These are phyloP conservation scores for Drosophila elegans DNA, from an alignment of 1,140 invertebrate genomes.

Conservation along the genomic window DNA sequence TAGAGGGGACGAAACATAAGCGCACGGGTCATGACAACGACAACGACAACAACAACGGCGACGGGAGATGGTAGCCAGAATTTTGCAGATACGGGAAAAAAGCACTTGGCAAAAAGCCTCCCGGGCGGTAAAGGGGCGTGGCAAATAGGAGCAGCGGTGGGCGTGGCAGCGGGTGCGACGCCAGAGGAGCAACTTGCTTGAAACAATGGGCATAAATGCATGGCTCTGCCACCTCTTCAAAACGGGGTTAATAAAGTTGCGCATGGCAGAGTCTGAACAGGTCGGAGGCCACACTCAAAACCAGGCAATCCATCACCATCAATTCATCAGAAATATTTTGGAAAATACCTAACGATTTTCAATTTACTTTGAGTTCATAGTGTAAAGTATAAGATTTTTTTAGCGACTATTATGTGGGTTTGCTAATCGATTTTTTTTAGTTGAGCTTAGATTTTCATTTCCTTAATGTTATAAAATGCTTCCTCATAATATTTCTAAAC, in stretches of 20 bases:
- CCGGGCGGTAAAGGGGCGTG: neutral
- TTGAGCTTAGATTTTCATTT: too few relatives aligned
- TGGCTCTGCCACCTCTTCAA: slow-evolving; percentile 37
- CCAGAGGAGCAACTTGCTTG: slow-evolving; percentile 19
- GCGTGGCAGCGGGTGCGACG: slow-evolving; percentile 14
- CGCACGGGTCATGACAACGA: slow-evolving; percentile 40
- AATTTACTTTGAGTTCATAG: too few relatives aligned
- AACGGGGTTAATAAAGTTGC: slow-evolving; percentile 80
- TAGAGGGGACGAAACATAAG: slow-evolving; percentile 26
- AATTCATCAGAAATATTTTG: neutral
- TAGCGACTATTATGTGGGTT: too few relatives aligned
- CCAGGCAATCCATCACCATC: neutral
- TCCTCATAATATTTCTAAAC: too few relatives aligned
- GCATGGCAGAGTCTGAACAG: slow-evolving; percentile 35
- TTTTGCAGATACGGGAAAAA: slow-evolving; percentile 22
- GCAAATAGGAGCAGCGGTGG: slow-evolving; percentile 31
- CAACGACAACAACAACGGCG: slow-evolving; percentile 2
- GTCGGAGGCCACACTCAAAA: slow-evolving; percentile 18
- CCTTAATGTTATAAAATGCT: too few relatives aligned
- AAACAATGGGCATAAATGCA: slow-evolving; percentile 64
- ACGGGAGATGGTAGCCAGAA: slow-evolving; percentile 34
- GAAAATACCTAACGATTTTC: too few relatives aligned
- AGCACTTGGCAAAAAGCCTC: slow-evolving; percentile 6
- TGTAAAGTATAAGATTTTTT: too few relatives aligned
- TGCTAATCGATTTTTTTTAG: too few relatives aligned